phyloP scores from a whole-genome alignment of 2,113 vertebrate genomes.

The Mormyrus iriodes region DNA sequence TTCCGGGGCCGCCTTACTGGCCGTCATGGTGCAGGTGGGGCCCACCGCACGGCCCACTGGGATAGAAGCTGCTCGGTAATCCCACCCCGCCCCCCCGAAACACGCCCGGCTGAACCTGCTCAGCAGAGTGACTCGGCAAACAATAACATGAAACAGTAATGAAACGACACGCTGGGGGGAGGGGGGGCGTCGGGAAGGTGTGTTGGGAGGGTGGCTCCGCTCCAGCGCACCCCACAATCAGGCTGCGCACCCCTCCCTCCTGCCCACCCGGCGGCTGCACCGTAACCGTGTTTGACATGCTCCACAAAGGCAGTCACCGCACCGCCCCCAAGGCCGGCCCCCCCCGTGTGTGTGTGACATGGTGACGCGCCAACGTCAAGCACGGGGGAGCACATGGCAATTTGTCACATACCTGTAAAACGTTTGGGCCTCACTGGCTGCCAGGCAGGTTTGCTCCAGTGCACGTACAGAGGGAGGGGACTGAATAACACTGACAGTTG shows the following conservation, averaged over 20 bases:
- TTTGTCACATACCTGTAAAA: conserved; percentile 74
- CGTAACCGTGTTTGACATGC: conserved; percentile 94
- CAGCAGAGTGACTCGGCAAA: conserved; percentile 49
- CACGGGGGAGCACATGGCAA: conserved; percentile 68
- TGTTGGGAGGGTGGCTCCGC: background rate
- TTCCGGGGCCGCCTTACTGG: background rate
- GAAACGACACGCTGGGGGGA: conserved; percentile 39
- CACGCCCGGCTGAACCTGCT: conserved; percentile 60
- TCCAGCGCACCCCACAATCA: conserved; percentile 43
- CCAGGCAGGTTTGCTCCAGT: conserved; percentile 44
- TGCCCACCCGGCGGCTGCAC: conserved; percentile 56
- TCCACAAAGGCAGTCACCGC: conserved; percentile 86
- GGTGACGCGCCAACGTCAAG: conserved; percentile 64
- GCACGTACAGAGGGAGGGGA: background rate
- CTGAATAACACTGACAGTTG: background rate
- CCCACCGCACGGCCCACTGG: conserved; percentile 55
- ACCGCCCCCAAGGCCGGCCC: conserved; percentile 82
- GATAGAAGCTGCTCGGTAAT: conserved; percentile 66
- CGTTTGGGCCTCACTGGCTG: conserved; percentile 59
- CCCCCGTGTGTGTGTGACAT: conserved; percentile 70
- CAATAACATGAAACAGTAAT: conserved; percentile 47
- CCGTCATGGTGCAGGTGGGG: background rate
- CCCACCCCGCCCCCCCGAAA: conserved; percentile 63
- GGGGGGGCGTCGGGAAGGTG: conserved; percentile 6
- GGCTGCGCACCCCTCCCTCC: conserved; percentile 61